Conservation (phyloP, 2,888 invertebrate genomes). For the Athrips mouffetella region DNA sequence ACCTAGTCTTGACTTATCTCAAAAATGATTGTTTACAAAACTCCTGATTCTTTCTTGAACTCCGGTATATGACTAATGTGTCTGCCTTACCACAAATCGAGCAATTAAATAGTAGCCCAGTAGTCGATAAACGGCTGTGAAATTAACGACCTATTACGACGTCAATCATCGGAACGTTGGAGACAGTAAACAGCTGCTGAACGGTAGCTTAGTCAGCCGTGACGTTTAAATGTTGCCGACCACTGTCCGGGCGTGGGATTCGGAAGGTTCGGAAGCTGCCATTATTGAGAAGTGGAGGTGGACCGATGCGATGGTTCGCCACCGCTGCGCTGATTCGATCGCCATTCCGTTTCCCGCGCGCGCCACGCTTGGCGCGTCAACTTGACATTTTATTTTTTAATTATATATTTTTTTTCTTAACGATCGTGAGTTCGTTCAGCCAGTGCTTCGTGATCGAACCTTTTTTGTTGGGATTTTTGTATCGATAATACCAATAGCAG, state of each 20-base stretch:
- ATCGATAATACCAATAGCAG: conserved; percentile 37
- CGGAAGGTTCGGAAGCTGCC: conserved; percentile 28
- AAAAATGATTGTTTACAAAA: too few relatives aligned
- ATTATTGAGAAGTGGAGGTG: conserved; percentile 31
- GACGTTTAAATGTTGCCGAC: conserved; percentile 24
- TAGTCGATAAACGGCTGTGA: conserved; percentile 13
- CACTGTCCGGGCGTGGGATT: conserved; percentile 25
- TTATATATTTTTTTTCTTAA: conserved; percentile 24
- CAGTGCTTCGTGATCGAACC: conserved; percentile 30
- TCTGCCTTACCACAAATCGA: conserved; percentile 16
- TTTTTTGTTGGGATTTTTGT: conserved; percentile 39
- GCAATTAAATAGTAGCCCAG: conserved; percentile 20
- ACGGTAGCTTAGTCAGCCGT: conserved; percentile 18
- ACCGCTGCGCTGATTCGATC: conserved; percentile 44
- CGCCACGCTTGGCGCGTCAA: conserved; percentile 28
- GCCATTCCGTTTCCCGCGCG: conserved; percentile 51
- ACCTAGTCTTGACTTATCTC: too few relatives aligned
- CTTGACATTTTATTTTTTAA: conserved; percentile 27
- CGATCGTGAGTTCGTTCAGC: conserved; percentile 24
- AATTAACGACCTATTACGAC: conserved; percentile 30
- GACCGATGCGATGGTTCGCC: conserved; percentile 33
- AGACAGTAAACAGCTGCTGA: conserved; percentile 3
- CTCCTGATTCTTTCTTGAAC: too few relatives aligned
- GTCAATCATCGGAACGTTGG: conserved; percentile 18
- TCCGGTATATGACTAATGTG: too few relatives aligned